Evolutionary conservation across 2,797 vertebrate species (phyloP).

Genomic region (Characodon lateralis): DNA sequence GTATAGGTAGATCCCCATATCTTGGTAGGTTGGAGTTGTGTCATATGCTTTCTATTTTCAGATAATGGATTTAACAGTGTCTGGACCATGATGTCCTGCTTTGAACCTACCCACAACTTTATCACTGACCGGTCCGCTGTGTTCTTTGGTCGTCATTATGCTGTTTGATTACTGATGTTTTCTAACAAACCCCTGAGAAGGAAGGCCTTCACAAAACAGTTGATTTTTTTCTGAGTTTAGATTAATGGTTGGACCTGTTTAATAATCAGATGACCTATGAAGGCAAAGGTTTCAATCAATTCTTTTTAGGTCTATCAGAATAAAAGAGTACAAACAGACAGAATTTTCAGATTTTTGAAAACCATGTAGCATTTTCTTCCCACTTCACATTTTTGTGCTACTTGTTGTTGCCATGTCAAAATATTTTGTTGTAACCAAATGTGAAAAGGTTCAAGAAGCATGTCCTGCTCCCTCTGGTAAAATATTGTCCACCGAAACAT

Average conservation of each 20-base stretch:
- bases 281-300: background rate
- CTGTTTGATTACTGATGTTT: background rate
- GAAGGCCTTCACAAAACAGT: background rate
- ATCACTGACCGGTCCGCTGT: background rate
- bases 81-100: background rate
- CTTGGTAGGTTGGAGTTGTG: too few relatives aligned
- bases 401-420: background rate
- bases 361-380: background rate
- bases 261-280: background rate
- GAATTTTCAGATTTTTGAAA: too few relatives aligned
- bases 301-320: background rate
- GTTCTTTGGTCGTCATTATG: background rate
- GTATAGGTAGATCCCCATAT: too few relatives aligned
- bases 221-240: background rate
- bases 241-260: background rate
- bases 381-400: background rate
- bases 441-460: background rate
- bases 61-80: too few relatives aligned
- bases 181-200: background rate
- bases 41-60: too few relatives aligned
- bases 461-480: slow-evolving; percentile 33
- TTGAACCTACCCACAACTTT: background rate
- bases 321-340: background rate
- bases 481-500: slow-evolving; percentile 52
- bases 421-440: background rate